These are phyloP conservation scores for Petrocephalus schoutedeni DNA, from an alignment of 2,797 vertebrate species.

Conservation along the genomic window DNA sequence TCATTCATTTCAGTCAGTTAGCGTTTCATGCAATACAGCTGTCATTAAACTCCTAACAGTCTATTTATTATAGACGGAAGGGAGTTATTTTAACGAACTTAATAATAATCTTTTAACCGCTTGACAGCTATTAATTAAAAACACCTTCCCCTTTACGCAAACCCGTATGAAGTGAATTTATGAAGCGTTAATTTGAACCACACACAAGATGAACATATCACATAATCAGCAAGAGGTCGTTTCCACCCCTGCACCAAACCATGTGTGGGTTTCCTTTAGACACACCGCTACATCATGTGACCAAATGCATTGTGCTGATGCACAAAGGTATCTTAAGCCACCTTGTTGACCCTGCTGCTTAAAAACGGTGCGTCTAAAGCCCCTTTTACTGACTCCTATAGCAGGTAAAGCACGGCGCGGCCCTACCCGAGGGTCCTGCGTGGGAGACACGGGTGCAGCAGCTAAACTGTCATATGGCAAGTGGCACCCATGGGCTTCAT, in stretches of 20 bases:
- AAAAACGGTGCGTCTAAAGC: neutral
- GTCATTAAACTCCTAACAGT: neutral
- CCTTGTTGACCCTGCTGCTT: neutral
- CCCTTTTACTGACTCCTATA: neutral
- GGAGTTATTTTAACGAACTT: neutral
- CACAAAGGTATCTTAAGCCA: neutral
- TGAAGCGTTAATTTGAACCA: neutral
- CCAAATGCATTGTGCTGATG: neutral
- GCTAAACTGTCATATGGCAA: neutral
- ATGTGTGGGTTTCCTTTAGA: neutral
- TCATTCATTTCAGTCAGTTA: slow-evolving; percentile 25
- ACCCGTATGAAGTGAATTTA: neutral
- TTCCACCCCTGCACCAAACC: neutral
- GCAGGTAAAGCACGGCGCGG: neutral
- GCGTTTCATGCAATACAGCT: slow-evolving; percentile 8
- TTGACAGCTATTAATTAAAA: neutral
- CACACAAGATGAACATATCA: neutral
- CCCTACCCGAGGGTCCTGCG: neutral
- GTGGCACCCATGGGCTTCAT: neutral
- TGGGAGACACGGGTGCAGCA: neutral
- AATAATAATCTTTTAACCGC: neutral
- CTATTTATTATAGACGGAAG: neutral
- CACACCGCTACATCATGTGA: neutral
- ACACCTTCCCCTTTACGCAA: neutral
- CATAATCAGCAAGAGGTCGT: neutral